Evolutionary conservation across 2,888 invertebrate genomes (phyloP).

Genomic region (Acleris literana): DNA sequence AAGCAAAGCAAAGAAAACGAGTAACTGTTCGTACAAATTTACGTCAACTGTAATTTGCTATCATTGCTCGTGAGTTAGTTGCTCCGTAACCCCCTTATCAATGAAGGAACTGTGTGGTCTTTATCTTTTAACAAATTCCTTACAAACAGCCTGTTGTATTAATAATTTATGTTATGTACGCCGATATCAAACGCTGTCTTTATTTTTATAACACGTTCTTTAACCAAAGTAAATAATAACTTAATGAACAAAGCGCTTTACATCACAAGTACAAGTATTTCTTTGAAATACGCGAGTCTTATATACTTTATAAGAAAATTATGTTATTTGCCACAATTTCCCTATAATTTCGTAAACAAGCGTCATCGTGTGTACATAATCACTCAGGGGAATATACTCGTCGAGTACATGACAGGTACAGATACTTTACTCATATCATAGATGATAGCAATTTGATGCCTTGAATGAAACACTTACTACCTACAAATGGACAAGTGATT

Average conservation of each 20-base stretch:
- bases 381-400: too few species aligned
- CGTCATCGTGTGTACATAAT: not conserved
- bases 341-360: not conserved
- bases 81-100: slow-evolving; percentile 1
- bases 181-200: slow-evolving; percentile 16
- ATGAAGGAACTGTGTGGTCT: slow-evolving; percentile 16
- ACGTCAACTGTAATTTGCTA: not conserved
- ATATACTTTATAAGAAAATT: slow-evolving; percentile 2
- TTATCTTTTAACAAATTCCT: slow-evolving; percentile 26
- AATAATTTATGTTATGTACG: slow-evolving; percentile 7
- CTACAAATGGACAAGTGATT: too few species aligned
- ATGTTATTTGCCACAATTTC: slow-evolving; percentile 6
- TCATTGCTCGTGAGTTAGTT: not conserved
- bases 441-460: too few species aligned
- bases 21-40: not conserved
- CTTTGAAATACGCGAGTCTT: slow-evolving; percentile 11
- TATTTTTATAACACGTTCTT: slow-evolving; percentile 6
- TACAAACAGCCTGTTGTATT: slow-evolving; percentile 11
- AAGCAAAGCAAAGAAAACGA: too few species aligned
- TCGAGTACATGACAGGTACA: too few species aligned
- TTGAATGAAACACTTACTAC: too few species aligned
- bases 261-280: not conserved
- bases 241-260: not conserved
- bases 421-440: too few species aligned
- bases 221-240: slow-evolving; percentile 1